Conservation (phyloP, 2,797 vertebrate species). For the Danio choprae region DNA sequence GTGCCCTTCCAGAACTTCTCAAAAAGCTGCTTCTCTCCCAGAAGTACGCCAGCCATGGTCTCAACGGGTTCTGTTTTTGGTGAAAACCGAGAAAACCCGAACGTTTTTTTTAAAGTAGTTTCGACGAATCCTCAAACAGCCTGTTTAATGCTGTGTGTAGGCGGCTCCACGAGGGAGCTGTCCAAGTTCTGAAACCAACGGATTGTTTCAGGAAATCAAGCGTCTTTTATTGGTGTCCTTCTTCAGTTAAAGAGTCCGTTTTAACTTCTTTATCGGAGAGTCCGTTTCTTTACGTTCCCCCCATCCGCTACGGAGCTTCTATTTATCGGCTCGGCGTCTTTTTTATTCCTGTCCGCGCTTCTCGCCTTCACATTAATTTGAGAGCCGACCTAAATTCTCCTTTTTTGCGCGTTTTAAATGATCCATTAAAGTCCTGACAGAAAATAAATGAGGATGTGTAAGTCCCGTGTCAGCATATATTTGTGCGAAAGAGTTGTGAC, state of each 20-base stretch:
- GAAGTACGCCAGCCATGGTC: constrained; percentile 75
- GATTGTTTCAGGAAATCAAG: constrained; percentile 14
- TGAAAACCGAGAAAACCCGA: constrained; percentile 25
- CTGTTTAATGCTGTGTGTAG: not conserved
- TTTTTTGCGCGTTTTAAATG: not conserved
- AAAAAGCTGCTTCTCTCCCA: constrained; percentile 95
- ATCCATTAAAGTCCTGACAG: not conserved
- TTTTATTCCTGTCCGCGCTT: constrained; percentile 15
- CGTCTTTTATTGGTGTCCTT: not conserved
- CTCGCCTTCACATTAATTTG: constrained; percentile 13
- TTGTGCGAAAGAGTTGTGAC: constrained; percentile 1
- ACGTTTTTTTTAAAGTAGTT: constrained; percentile 19
- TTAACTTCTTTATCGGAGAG: constrained; percentile 6
- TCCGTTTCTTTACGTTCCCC: not conserved
- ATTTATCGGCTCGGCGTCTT: constrained; percentile 33
- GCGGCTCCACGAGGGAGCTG: constrained; percentile 72
- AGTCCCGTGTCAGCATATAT: not conserved
- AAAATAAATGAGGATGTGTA: not conserved
- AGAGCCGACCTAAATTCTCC: not conserved
- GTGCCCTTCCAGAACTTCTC: constrained; percentile 99
- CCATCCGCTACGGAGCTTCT: constrained; percentile 29
- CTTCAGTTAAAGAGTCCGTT: constrained; percentile 35
- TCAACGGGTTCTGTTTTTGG: constrained; percentile 7
- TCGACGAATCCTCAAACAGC: constrained; percentile 8
- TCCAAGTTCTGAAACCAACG: constrained; percentile 78